Evolutionary conservation across 2,797 vertebrate genomes (phyloP), one percentile per base, ranked within the genome.

Genomic region (Pygocentrus nattereri): DNA sequence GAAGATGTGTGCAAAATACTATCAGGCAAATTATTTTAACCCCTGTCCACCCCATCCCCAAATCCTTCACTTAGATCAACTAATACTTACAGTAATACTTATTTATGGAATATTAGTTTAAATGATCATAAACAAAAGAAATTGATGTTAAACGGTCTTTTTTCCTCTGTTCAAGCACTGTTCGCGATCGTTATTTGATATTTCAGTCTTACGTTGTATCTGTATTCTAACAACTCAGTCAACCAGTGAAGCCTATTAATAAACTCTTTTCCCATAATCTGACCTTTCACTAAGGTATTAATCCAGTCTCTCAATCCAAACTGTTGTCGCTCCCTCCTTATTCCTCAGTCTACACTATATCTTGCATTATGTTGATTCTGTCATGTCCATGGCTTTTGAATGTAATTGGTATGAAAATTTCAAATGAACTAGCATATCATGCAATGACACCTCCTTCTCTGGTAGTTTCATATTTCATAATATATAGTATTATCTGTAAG

Each of bases 1-100:
- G 44, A 85, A 75, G 59, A 82, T 90, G 81, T 90, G 86, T 90
- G 86, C 87, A 88, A 88, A 88, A 77, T 68, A 77, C 84, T 65
- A 78, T 72, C 49, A 83, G 76, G 78, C 18, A 80, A 78, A 86
- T 82, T 68, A 47, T 68, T 74, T 52, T 41, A 79, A 64, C 7
- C 77, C 68, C 44, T 73, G 52, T 44, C 70, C 62, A 5, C 13
- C 27, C 16, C 34, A 44, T 49, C 62, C n/a, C 27, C 41, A 23
- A 44, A 44, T 52, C 59, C 8, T 54, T 58, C 50, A 34, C 80
- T 64, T 5, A 50, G 30, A 54, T 80, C 47, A 81, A 56, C n/a
- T 50, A 67, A 76, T 59, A 25, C 27, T 11, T 19, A 31, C 23
- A n/a, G 72, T 30, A 67, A 58, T 23, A 59, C 12, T 27, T 47